These are phyloP conservation scores for Petrocephalus microphthalmus DNA, from an alignment of 2,113 vertebrate species.

Conservation along the genomic window DNA sequence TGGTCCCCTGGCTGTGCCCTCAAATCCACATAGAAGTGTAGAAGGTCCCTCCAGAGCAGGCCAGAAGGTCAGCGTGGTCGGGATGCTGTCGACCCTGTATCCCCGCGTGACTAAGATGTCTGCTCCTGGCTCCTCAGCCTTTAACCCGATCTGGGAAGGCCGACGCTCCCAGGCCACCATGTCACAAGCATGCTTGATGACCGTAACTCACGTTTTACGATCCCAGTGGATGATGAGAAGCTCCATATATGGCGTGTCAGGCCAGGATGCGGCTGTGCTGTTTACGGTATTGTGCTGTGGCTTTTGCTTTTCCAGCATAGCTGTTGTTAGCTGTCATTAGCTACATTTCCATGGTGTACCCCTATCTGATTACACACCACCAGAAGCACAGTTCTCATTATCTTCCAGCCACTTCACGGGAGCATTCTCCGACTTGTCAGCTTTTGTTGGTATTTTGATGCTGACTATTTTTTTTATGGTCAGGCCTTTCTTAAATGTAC, in stretches of 20 bases:
- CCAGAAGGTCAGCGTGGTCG: not conserved
- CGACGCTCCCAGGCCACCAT: constrained; percentile 33
- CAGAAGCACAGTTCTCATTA: not conserved
- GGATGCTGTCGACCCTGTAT: not conserved
- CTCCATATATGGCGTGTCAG: constrained; percentile 43
- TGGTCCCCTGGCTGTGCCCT: not conserved
- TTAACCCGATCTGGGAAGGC: constrained; percentile 6
- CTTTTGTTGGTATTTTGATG: not conserved
- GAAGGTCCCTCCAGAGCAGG: not conserved
- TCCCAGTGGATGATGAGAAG: constrained; percentile 28
- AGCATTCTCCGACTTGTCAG: not conserved
- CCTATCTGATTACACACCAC: no score
- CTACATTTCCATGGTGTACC: not conserved
- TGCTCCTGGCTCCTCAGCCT: constrained; percentile 21
- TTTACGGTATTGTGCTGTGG: constrained; percentile 33
- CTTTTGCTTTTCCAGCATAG: not conserved
- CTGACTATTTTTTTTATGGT: not conserved
- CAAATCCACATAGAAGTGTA: not conserved
- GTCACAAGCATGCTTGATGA: constrained; percentile 20
- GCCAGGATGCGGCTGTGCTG: constrained; percentile 35
- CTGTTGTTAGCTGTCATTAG: constrained; percentile 25
- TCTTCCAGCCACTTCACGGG: not conserved
- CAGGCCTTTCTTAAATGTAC: not conserved
- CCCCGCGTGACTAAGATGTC: not conserved
- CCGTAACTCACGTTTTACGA: constrained; percentile 41